A percentile compares a stretch with the other conserved stretches of the same genome.
These are phyloP conservation scores for Brachionichthys hirsutus DNA, from an alignment of 2,113 vertebrate genomes.

Conservation along the genomic window DNA sequence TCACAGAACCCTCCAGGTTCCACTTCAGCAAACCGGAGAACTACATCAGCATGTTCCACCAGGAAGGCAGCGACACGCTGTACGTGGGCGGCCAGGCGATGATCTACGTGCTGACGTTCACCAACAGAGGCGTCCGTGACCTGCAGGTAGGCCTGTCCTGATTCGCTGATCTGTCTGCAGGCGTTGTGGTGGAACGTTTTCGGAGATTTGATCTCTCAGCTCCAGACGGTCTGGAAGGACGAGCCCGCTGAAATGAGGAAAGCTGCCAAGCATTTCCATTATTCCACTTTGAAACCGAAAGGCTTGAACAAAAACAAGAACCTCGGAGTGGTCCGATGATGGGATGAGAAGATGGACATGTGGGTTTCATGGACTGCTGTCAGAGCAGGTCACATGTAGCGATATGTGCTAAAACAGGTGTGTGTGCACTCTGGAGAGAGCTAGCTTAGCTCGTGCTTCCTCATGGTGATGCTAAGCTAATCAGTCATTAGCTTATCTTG, in stretches of 20 bases:
- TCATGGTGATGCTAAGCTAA: too few relatives aligned
- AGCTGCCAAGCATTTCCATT: not conserved
- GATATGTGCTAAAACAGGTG: too few relatives aligned
- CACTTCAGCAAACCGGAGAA: constrained; percentile 74
- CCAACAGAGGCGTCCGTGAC: constrained; percentile 64
- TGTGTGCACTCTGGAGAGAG: too few relatives aligned
- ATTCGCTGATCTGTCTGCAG: not conserved
- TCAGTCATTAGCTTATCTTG: not conserved
- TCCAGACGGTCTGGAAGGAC: not conserved
- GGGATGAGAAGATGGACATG: too few relatives aligned
- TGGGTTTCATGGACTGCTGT: too few relatives aligned
- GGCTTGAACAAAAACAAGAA: too few relatives aligned
- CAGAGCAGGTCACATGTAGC: too few relatives aligned
- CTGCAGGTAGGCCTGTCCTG: constrained; percentile 58
- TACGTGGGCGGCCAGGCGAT: constrained; percentile 76
- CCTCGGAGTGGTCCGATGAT: too few relatives aligned
- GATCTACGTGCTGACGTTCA: constrained; percentile 76
- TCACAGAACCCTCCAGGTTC: constrained; percentile 72
- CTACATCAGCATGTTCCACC: constrained; percentile 78
- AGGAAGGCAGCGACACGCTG: constrained; percentile 72
- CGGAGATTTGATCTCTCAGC: not conserved
- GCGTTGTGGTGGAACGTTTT: not conserved
- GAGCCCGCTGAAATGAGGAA: not conserved
- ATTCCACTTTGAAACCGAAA: not conserved
- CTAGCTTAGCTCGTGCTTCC: too few relatives aligned